Percentiles rank a stretch among this genome's conserved stretches.
These are phyloP conservation scores for Cnemophilus loriae DNA, from an alignment of 2,113 vertebrate species.

Conservation along the genomic window DNA sequence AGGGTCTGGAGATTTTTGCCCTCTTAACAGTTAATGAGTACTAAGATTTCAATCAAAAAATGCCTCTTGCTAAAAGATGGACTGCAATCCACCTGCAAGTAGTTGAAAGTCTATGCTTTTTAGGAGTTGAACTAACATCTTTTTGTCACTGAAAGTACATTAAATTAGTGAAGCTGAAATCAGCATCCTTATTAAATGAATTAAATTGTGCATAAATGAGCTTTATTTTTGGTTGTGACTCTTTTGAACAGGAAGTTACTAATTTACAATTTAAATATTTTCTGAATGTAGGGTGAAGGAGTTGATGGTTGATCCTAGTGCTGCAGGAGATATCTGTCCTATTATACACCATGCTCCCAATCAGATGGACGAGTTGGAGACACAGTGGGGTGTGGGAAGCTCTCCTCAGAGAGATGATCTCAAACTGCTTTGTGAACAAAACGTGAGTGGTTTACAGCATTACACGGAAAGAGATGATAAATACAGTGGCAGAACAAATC, in stretches of 20 bases:
- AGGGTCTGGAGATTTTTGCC: background rate
- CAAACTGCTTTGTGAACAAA: conserved; percentile 96
- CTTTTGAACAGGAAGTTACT: background rate
- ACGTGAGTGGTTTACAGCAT: conserved; percentile 75
- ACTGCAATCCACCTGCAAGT: background rate
- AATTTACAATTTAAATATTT: conserved; percentile 29
- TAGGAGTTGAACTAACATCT: background rate
- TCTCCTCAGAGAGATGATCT: conserved; percentile 95
- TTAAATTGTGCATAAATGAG: background rate
- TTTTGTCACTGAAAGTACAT: background rate
- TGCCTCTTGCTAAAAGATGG: background rate
- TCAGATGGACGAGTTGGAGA: conserved; percentile 88
- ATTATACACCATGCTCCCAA: conserved; percentile 75
- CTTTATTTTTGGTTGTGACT: background rate
- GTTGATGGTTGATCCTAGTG: conserved; percentile 75
- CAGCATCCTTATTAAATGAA: background rate
- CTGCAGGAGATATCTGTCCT: conserved; percentile 73
- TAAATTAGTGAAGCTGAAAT: conserved; percentile 60
- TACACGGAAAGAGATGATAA: background rate
- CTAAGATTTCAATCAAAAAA: background rate
- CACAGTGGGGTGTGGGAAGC: conserved; percentile 91
- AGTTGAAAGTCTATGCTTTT: background rate
- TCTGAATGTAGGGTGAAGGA: conserved; percentile 81
- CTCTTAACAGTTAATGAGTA: background rate
- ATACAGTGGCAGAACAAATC: background rate